Percentiles rank a stretch among this genome's conserved stretches.
Conservation (phyloP, 2,113 vertebrate genomes). For the Bettongia penicillata region DNA sequence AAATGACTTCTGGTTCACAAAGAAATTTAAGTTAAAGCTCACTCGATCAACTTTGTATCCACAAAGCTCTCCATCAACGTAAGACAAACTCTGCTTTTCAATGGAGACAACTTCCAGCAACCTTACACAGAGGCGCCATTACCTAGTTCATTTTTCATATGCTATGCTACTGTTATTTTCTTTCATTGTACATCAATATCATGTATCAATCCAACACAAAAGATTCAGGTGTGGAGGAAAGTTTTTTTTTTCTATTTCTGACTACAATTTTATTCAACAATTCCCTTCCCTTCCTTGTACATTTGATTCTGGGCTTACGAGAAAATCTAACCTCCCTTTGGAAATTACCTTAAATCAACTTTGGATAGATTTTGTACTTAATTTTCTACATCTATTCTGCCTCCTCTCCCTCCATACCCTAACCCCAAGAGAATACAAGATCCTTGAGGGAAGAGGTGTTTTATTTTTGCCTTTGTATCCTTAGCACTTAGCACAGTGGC, state of each 20-base stretch:
- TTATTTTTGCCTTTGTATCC: not conserved
- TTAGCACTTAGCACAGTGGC: not conserved
- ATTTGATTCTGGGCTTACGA: not conserved
- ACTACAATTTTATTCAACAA: slow-evolving; percentile 72
- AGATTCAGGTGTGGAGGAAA: slow-evolving; percentile 27
- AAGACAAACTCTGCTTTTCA: slow-evolving; percentile 78
- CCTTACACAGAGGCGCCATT: slow-evolving; percentile 75
- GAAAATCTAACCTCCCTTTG: not conserved
- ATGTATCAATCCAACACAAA: slow-evolving; percentile 73
- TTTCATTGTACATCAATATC: slow-evolving; percentile 79
- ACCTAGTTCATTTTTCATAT: slow-evolving; percentile 77
- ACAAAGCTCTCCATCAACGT: slow-evolving; percentile 75
- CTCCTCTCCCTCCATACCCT: not conserved
- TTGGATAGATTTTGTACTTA: not conserved
- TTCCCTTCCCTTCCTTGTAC: slow-evolving; percentile 32
- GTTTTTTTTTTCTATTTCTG: slow-evolving; percentile 72
- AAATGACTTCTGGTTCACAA: slow-evolving; percentile 73
- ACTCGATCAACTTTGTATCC: slow-evolving; percentile 76
- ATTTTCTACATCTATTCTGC: not conserved
- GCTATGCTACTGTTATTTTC: slow-evolving; percentile 67
- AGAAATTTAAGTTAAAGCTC: slow-evolving; percentile 79
- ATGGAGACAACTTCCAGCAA: slow-evolving; percentile 78
- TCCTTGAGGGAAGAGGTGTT: not conserved
- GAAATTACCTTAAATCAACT: not conserved
- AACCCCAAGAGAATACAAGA: not conserved